Conservation (phyloP, 2,113 vertebrate genomes). For the Romanogobio albipinnatus region DNA sequence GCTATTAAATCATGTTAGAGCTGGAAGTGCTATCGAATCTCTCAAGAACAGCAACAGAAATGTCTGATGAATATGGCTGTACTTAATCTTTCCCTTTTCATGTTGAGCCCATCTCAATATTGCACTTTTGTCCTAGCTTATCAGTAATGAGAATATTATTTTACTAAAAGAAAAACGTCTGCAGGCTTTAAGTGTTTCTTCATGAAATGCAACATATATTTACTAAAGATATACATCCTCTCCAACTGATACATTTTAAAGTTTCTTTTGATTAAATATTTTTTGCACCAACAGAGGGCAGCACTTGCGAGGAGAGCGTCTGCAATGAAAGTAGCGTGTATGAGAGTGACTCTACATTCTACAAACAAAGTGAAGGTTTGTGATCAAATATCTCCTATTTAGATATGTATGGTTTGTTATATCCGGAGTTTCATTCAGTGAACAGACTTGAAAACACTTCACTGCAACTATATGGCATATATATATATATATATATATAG, state of each 20-base stretch:
- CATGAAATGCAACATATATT: neutral
- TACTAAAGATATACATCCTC: neutral
- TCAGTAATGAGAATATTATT: neutral
- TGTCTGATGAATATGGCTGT: neutral
- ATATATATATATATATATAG: too few relatives aligned
- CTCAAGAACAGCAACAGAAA: constrained; percentile 4
- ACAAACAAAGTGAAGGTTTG: constrained; percentile 88
- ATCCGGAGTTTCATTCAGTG: neutral
- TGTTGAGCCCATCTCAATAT: neutral
- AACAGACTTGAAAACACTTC: neutral
- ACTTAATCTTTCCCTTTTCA: neutral
- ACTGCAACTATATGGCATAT: neutral
- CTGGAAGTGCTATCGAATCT: neutral
- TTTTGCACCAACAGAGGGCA: constrained; percentile 75
- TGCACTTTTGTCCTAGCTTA: neutral
- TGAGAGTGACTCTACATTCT: constrained; percentile 89
- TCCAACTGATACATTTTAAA: neutral
- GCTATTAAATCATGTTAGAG: constrained; percentile 18
- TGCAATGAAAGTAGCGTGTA: constrained; percentile 89
- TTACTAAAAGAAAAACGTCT: neutral
- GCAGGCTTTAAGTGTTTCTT: neutral
- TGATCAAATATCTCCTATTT: neutral
- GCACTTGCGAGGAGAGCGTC: constrained; percentile 81
- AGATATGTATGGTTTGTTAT: neutral
- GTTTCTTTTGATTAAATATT: constrained; percentile 1